Evolutionary conservation across 2,797 vertebrate genomes (phyloP).

Genomic region (Lagorchestes hirsutus): DNA sequence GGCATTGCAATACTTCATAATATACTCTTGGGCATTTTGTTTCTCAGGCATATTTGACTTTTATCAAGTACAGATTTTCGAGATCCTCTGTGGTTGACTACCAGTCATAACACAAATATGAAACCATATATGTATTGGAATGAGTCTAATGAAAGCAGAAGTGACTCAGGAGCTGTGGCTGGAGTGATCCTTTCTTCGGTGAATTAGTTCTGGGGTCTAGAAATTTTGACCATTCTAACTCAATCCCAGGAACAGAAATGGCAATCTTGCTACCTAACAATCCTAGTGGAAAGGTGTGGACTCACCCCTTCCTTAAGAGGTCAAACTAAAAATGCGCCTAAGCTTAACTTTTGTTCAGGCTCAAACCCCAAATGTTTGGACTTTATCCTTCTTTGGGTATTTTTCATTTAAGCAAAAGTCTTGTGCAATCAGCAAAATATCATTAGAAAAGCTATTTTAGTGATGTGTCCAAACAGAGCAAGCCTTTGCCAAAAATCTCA

Average conservation of each 20-base stretch:
- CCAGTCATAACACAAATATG: constrained; percentile 52
- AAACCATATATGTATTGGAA: constrained; percentile 41
- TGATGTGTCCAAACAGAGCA: constrained; percentile 55
- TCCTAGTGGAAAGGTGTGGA: background rate
- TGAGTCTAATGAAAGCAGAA: constrained; percentile 41
- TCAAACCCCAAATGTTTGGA: constrained; percentile 59
- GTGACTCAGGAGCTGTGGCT: constrained; percentile 6
- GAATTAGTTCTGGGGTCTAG: background rate
- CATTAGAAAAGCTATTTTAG: constrained; percentile 55
- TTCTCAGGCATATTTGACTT: constrained; percentile 30
- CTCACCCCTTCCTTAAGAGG: constrained; percentile 20
- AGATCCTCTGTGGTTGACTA: constrained; percentile 45
- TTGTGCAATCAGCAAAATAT: constrained; percentile 47
- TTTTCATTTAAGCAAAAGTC: constrained; percentile 40
- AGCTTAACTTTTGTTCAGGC: background rate
- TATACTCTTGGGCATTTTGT: background rate
- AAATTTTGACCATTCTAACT: constrained; percentile 1
- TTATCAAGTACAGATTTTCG: constrained; percentile 6
- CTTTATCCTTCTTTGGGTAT: constrained; percentile 53
- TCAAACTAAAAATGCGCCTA: constrained; percentile 27
- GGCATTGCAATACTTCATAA: constrained; percentile 54
- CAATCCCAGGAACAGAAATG: constrained; percentile 38
- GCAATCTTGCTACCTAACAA: background rate
- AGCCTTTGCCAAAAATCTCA: constrained; percentile 47
- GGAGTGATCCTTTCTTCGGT: constrained; percentile 44